A percentile compares a stretch with the other conserved stretches of the same genome.
phyloP scores from a whole-genome alignment of 2,888 invertebrate species.

The Ganaspis brasiliensis region DNA sequence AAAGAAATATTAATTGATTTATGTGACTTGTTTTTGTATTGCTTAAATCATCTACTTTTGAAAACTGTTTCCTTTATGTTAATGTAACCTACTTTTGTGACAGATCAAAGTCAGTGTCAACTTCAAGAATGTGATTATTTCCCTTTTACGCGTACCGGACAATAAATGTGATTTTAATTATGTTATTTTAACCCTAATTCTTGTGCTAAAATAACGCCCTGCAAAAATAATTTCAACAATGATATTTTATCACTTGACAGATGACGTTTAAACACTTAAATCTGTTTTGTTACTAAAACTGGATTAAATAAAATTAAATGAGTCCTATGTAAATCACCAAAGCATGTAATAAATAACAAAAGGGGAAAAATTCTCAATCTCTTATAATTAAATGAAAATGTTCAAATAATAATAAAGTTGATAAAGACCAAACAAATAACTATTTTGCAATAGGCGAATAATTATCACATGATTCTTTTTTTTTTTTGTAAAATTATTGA shows the following conservation, averaged over 20 bases:
- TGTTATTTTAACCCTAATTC: neutral
- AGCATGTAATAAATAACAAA: too few relatives aligned
- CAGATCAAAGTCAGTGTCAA: slow-evolving; percentile 3
- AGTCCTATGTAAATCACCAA: too few relatives aligned
- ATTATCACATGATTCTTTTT: neutral
- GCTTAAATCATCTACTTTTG: neutral
- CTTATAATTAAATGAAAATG: too few relatives aligned
- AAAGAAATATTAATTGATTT: too few relatives aligned
- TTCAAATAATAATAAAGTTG: too few relatives aligned
- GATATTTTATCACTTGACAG: neutral
- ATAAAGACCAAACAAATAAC: too few relatives aligned
- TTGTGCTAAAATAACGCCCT: neutral
- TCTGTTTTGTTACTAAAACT: neutral
- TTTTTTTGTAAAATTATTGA: neutral
- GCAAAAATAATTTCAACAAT: neutral
- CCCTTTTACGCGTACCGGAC: neutral
- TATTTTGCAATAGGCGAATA: too few relatives aligned
- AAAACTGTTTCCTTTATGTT: neutral
- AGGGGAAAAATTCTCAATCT: too few relatives aligned
- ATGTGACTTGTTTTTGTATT: neutral
- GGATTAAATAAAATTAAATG: too few relatives aligned
- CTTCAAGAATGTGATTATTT: neutral
- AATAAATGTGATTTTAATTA: neutral
- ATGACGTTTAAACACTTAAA: neutral
- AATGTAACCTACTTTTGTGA: slow-evolving; percentile 1